Conservation (phyloP, 2,113 vertebrate genomes). For the Gila orcuttii region DNA sequence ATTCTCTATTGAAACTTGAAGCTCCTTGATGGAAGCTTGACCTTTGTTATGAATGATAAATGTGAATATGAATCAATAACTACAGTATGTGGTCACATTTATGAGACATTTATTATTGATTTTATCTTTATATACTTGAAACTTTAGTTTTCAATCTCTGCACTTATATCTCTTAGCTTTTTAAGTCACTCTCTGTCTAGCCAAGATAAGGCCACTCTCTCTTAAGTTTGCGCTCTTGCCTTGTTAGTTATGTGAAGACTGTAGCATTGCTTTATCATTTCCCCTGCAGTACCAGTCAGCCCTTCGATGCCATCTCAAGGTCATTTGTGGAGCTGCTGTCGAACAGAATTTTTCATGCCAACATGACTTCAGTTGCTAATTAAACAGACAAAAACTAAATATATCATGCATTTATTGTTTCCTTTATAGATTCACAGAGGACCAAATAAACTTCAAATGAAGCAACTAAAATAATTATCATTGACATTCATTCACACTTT, state of each 20-base stretch:
- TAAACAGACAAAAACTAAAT: not conserved
- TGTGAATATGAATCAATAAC: not conserved
- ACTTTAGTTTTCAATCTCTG: not conserved
- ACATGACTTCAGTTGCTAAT: not conserved
- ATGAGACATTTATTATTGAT: conserved; percentile 16
- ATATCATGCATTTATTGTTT: not conserved
- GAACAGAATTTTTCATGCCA: not conserved
- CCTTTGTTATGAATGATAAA: not conserved
- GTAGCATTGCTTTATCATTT: not conserved
- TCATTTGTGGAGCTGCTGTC: conserved; percentile 30
- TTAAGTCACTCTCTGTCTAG: not conserved
- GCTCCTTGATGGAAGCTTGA: not conserved
- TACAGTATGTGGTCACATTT: not conserved
- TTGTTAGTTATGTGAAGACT: not conserved
- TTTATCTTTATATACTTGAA: not conserved
- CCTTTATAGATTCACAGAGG: conserved; percentile 1
- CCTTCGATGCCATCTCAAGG: conserved; percentile 41
- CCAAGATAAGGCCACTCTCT: not conserved
- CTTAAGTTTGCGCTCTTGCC: not conserved
- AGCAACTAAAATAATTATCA: conserved; percentile 17
- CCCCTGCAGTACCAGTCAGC: not conserved
- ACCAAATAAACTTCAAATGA: not conserved
- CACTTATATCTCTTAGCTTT: not conserved
- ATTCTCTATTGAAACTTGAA: not conserved
- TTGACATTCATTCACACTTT: not conserved